Evolutionary conservation across 1,140 invertebrate species (phyloP).

Genomic region (Oreohelix idahoensis): DNA sequence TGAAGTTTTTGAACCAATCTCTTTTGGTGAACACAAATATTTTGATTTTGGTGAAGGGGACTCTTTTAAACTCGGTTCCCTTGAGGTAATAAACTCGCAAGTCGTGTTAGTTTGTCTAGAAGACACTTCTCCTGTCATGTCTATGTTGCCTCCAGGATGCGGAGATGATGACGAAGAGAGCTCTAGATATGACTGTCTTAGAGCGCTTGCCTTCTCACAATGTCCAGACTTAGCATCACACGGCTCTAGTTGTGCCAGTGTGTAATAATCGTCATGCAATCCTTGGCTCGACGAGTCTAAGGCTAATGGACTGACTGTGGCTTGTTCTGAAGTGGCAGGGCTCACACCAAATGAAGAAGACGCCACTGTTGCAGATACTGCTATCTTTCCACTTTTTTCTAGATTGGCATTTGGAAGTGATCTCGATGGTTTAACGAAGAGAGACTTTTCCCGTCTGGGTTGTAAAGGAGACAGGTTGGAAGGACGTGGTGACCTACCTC

Average conservation of each 20-base stretch:
- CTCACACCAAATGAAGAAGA: neutral
- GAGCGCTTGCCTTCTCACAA: constrained; percentile 21
- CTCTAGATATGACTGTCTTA: constrained; percentile 5
- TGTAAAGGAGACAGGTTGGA: constrained; percentile 27
- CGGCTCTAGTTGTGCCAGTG: constrained; percentile 30
- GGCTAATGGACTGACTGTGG: neutral
- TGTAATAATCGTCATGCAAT: constrained; percentile 19
- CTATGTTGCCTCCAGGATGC: neutral
- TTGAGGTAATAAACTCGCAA: neutral
- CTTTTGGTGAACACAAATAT: neutral
- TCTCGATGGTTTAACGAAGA: neutral
- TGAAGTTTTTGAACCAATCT: neutral
- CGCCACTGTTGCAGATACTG: neutral
- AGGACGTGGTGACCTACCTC: neutral
- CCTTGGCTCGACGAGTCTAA: neutral
- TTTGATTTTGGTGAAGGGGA: neutral
- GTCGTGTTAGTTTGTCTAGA: neutral
- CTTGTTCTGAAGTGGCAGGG: neutral
- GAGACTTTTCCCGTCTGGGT: neutral
- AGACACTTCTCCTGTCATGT: neutral
- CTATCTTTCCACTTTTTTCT: neutral
- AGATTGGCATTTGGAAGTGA: neutral
- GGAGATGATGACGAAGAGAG: neutral
- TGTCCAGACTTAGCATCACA: constrained; percentile 25
- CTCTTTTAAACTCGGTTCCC: neutral